Base-by-base conservation (phyloP, 2,888 invertebrate species). In the Troglohyphantes excavatus region DNA sequence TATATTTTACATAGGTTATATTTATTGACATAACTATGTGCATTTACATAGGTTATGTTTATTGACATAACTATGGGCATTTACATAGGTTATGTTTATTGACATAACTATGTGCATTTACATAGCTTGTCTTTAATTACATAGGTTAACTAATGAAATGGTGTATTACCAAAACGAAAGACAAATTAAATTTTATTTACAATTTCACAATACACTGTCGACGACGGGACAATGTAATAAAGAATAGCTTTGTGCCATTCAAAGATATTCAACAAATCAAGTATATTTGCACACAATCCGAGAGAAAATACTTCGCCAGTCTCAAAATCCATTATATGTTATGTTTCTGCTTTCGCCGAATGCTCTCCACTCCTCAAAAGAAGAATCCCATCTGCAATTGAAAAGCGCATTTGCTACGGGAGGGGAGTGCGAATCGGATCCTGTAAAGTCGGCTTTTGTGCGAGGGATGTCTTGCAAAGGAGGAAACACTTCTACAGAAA, bases 301-400 rank as follows among this genome's bases (percentile, higher is more conserved):
- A 39, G 39, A 39, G 3, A 39, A 39, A 39, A 39, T 39, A 39
- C 39, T 39, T 39, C 39, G 9, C 9, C 17, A 5, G 0, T 53
- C 17, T 17, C 53, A 53, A 53, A 53, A 53, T 53, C 53, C n/a
- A 53, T 39, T 13, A 53, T 53, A 1, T 53, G n/a, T 53, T 53
- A 5, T n/a, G 53, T 53, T 53, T 53, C 6, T 53, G 17, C 53
- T 53, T 53, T n/a, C 53, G 7, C 39, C 13, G 39, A 53, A 53
- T 53, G 53, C 53, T 17, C 53, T 2, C 53, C 17, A 13, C 17
- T 17, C 17, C n/a, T 53, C 53, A 53, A 13, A n/a, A n/a, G 5
- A 53, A n/a, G n/a, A n/a, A 53, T 53, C 53, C 53, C n/a, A 53
- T 53, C 53, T 53, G 53, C 53, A n/a, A 53, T 53, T 53, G 53